Base-by-base conservation (phyloP, 2,113 vertebrate species). In the Ia io region DNA sequence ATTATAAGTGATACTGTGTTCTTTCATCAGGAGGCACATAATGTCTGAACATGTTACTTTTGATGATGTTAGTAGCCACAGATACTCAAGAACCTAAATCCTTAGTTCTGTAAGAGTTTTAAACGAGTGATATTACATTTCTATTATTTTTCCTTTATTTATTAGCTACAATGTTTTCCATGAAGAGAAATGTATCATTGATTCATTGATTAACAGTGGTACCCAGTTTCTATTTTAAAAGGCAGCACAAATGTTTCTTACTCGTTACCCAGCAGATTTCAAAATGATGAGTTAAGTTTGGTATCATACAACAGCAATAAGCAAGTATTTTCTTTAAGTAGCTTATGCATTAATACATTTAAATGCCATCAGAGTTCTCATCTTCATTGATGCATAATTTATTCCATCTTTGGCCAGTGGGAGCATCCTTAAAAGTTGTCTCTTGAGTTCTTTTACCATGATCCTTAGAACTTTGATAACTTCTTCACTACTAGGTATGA, bases 261-360 rank as follows among this genome's bases (percentile, higher is more conserved):
- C 2, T 73, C 22, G 70, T 90, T 73, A 44, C 14, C 56, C 42
- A 88, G 17, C 37, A 71, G 14, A 61, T 84, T 95, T 88, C 30
- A 86, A 94, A 96, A 74, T 89, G 18, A 70, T 59, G 44, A 93
- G 30, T 69, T 90, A 65, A 35, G 61, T 82, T 40, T 96, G 12
- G n/a, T 85, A 56, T 69, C 32, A 53, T 73, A 49, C 40, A 53
- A 53, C 8, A 53, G 20, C 42, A 44, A 90, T 71, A 69, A 76
- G 11, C 20, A 84, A 65, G 23, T 47, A 40, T 93, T 77, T 77
- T 91, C 9, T 83, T 14, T 6, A 82, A 77, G 8, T 47, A 59
- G 42, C 22, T 4, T 83, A 80, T 59, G 22, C 94, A 88, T 67
- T 76, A 11, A 44, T 69, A 79, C 44, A 79, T 59, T 23, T 80